Evolutionary conservation across 2,797 vertebrate genomes (phyloP), one percentile per base, ranked within the genome.

Genomic region (Oceanodroma leucorhoa): DNA sequence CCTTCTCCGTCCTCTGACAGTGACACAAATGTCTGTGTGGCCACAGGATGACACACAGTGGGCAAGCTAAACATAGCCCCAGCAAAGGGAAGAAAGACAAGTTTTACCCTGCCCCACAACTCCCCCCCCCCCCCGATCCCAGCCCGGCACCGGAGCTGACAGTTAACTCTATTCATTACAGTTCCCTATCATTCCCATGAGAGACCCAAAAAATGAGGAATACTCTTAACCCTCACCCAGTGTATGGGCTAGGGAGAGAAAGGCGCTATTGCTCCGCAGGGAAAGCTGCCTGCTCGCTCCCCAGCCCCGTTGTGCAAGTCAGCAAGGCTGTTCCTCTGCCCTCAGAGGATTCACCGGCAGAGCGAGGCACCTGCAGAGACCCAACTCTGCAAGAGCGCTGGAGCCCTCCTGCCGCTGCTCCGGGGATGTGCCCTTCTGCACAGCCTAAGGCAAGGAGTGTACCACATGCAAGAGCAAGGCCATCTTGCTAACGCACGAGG

Each of bases 401-500:
- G 48, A 79, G 38, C 27, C 19, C 67, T 70, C 8, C 67, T 46
- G 36, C 50, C 53, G 65, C 45, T 83, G 62, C 43, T 69, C 24
- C 0, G 0, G 11, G 19, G 5, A 79, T 6, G 6, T 19, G 66
- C 15, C 71, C 27, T 16, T 46, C 55, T 57, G 58, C 83, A 53
- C 27, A 79, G 77, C 46, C 50, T 8, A 24, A 48, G 60, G 89
- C 53, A 75, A 65, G 29, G 43, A 43, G 6, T 2, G 30, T 16
- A 60, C 21, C 60, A 41, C 45, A 30, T 2, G 55, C 14, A 20
- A 48, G 50, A 48, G 53, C 24, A 45, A 58, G 55, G 51, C 62
- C 48, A 38, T 48, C 54, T 11, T 65, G 41, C 24, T 58, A 61
- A 60, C 1, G 8, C 36, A 43, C 0, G 0, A 77, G 34, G 30